Base-by-base conservation (phyloP, 2,113 vertebrate species). In the Sceloporus undulatus region DNA sequence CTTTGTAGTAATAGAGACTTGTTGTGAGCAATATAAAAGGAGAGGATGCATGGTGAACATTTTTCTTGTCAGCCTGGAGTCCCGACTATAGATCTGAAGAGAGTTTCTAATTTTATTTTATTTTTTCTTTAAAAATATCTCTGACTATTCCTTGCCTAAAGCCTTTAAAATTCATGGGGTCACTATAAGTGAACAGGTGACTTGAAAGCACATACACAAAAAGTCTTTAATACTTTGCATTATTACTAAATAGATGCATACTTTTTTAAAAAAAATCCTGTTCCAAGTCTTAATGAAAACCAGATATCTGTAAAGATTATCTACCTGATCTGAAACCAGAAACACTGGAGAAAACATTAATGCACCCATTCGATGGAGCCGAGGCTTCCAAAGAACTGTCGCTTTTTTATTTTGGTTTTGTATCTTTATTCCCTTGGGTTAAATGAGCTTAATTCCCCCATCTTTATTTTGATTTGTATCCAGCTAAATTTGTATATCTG, bases 361-460 rank as follows among this genome's bases (percentile, higher is more conserved):
- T 83, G 80, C 4, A 5, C 65, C 19, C 29, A 9, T 40, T 68
- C 29, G 19, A 29, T 18, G 19, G 34, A 88, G 59, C 7, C 13
- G 29, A 52, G 62, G 29, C 42, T 68, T 54, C 77, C 73, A 48
- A 65, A 74, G 38, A 75, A 62, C 34, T 52, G 56, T 52, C 14
- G 19, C 9, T 21, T 54, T 38, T 68, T n/a, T 2, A 48, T 34
- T 21, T 25, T 42, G 9, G 21, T 48, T 77, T 42, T 5, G 25
- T n/a, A 23, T 7, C 52, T 62, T 62, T 40, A 38, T 38, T 34
- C 59, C 80, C 80, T 88, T 19, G 10, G 40, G 87, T 83, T 77
- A 88, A 83, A 83, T 68, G 42, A 82, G 73, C 73, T 88, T 88
- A 83, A 88, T 88, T 77, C 68, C 40, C 48, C 34, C 9, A 2